Evolutionary conservation across 2,888 invertebrate genomes (phyloP).

Genomic region (Hesperia comma): DNA sequence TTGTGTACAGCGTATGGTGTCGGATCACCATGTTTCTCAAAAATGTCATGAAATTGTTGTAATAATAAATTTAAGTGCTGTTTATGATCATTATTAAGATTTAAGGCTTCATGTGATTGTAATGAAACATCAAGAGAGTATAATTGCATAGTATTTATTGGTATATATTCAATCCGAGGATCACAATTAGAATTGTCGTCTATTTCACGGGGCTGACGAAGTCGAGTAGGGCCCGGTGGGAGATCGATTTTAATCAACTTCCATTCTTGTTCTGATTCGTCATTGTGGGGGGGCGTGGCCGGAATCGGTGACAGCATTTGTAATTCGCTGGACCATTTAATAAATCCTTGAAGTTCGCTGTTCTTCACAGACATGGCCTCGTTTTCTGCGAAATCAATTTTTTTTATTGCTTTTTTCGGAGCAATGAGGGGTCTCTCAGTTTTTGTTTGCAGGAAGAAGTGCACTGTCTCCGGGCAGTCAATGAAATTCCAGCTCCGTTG

Average conservation of each 20-base stretch:
- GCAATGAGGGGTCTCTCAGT: neutral
- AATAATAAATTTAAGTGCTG: constrained; percentile 26
- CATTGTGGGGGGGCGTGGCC: constrained; percentile 1
- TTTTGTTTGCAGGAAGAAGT: neutral
- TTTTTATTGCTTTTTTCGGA: neutral
- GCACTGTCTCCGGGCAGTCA: constrained; percentile 22
- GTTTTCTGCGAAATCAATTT: neutral
- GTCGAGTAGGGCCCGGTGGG: constrained; percentile 19
- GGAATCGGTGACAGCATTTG: constrained; percentile 28
- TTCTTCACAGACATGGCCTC: neutral
- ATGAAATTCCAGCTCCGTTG: constrained; percentile 41
- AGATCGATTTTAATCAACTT: constrained; percentile 18
- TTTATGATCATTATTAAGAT: constrained; percentile 20
- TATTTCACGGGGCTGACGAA: constrained; percentile 25
- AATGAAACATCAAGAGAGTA: constrained; percentile 41
- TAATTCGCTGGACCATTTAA: constrained; percentile 26
- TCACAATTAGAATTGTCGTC: constrained; percentile 9
- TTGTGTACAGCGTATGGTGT: constrained; percentile 38
- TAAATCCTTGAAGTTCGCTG: constrained; percentile 4
- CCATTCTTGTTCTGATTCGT: constrained; percentile 10
- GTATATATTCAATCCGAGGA: constrained; percentile 37
- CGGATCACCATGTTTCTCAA: constrained; percentile 31
- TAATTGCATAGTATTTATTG: constrained; percentile 35
- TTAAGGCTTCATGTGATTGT: constrained; percentile 34
- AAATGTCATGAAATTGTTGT: constrained; percentile 22